Evolutionary conservation across 2,888 invertebrate genomes (phyloP).

Genomic region (Metacarcinus magister): DNA sequence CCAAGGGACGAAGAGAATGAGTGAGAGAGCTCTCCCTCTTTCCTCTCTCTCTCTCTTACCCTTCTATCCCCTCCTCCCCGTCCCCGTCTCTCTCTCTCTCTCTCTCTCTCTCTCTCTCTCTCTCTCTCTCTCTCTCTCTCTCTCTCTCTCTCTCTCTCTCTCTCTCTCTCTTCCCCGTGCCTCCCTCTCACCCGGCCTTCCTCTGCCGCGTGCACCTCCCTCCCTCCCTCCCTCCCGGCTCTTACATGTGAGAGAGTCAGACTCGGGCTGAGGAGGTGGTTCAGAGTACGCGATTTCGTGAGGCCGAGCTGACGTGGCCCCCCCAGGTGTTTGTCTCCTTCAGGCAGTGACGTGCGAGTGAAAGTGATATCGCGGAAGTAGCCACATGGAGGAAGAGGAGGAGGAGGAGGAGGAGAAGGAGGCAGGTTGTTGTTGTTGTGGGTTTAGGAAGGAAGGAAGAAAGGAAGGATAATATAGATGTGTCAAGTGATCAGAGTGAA

Average conservation of each 20-base stretch:
- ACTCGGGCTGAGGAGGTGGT: slow-evolving; percentile 44
- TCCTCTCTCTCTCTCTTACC: slow-evolving; percentile 19
- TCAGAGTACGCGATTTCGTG: slow-evolving; percentile 45
- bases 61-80: not conserved
- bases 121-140: not conserved
- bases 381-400: not conserved
- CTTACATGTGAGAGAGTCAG: slow-evolving; percentile 16
- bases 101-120: not conserved
- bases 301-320: slow-evolving; percentile 41
- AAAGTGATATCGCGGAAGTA: not conserved
- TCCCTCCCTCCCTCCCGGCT: not conserved
- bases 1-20: slow-evolving; percentile 31
- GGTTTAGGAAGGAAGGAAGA: not conserved
- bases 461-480: not conserved
- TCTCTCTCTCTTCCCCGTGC: not conserved
- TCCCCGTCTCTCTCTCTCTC: not conserved
- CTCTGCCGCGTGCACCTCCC: not conserved
- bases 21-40: slow-evolving; percentile 41
- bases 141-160: not conserved
- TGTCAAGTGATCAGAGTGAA: not conserved
- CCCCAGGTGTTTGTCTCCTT: not conserved
- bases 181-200: not conserved
- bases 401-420: not conserved
- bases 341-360: not conserved
- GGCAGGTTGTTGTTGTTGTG: not conserved